A percentile compares a stretch with the other conserved stretches of the same genome.
Evolutionary conservation across 2,113 vertebrate species (phyloP).

Genomic region (Vulpes ferrilata): DNA sequence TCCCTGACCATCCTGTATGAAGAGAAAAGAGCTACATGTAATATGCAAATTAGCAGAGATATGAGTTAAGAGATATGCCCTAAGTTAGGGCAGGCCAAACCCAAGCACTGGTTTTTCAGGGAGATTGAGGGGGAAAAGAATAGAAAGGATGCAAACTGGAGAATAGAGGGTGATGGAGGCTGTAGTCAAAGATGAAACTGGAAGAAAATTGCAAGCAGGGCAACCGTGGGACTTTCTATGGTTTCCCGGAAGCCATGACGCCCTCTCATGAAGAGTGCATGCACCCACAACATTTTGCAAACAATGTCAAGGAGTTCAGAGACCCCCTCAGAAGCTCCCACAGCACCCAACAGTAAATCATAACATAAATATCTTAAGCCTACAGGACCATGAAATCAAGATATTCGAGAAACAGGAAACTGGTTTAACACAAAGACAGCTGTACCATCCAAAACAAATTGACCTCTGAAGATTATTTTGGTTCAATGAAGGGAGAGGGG

Average conservation of each 20-base stretch:
- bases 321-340: neutral
- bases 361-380: neutral
- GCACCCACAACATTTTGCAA: neutral
- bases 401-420: slow-evolving; percentile 9
- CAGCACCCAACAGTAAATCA: neutral
- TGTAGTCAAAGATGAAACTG: neutral
- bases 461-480: slow-evolving; percentile 24
- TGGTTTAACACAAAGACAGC: neutral
- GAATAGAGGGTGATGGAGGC: neutral
- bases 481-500: neutral
- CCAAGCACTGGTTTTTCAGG: neutral
- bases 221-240: neutral
- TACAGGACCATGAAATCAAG: neutral
- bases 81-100: neutral
- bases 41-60: neutral
- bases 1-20: neutral
- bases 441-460: slow-evolving; percentile 45
- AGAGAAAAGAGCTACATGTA: neutral
- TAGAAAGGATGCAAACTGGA: neutral
- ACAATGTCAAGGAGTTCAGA: neutral
- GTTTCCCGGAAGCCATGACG: fast-evolving
- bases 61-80: neutral
- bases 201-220: neutral
- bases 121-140: neutral
- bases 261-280: neutral